Percentiles rank a stretch among this genome's conserved stretches.
These are phyloP conservation scores for Arenaria interpres DNA, from an alignment of 2,113 vertebrate species.

Conservation along the genomic window DNA sequence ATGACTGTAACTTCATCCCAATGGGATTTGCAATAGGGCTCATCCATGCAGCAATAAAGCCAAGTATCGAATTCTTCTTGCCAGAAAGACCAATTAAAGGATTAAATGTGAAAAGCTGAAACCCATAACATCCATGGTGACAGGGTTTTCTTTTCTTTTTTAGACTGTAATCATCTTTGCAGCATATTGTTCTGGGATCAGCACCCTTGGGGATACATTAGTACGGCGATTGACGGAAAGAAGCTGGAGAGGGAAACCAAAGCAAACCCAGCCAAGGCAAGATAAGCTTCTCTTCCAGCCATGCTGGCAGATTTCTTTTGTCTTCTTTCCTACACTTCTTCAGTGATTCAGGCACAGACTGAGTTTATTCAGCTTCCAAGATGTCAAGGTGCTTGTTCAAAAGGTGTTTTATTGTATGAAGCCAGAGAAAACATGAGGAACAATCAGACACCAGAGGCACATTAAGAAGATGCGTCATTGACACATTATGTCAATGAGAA, in stretches of 20 bases:
- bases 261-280: constrained; percentile 15
- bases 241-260: constrained; percentile 6
- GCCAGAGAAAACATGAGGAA: not conserved
- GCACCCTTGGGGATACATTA: not conserved
- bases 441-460: not conserved
- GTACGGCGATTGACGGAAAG: not conserved
- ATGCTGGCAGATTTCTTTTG: not conserved
- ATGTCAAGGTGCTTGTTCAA: not conserved
- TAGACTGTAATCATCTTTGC: constrained; percentile 58
- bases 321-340: not conserved
- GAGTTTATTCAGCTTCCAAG: constrained; percentile 22
- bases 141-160: constrained; percentile 55
- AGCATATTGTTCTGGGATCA: constrained; percentile 51
- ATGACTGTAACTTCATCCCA: constrained; percentile 45
- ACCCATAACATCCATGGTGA: constrained; percentile 25
- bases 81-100: constrained; percentile 71
- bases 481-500: constrained; percentile 5
- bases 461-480: constrained; percentile 16
- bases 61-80: constrained; percentile 58
- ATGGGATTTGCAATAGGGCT: constrained; percentile 43
- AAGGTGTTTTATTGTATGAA: constrained; percentile 35
- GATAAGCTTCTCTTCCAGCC: constrained; percentile 14
- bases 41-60: constrained; percentile 42
- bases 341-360: not conserved
- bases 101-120: constrained; percentile 66